Percentiles rank a stretch among this genome's conserved stretches.
These are phyloP conservation scores for Phalacrocorax pelagicus DNA, from an alignment of 2,113 vertebrate genomes.

Conservation along the genomic window DNA sequence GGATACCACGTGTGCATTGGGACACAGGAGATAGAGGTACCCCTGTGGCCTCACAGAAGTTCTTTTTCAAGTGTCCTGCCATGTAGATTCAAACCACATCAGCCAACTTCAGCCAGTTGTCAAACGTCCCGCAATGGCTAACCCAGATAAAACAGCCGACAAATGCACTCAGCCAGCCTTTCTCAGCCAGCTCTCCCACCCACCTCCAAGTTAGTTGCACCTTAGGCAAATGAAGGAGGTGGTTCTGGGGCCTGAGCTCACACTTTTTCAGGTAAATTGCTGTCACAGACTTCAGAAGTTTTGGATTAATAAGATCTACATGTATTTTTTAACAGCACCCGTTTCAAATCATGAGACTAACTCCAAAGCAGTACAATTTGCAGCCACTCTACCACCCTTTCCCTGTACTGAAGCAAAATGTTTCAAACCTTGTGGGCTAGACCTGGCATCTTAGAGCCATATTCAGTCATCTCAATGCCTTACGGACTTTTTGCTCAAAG, in stretches of 20 bases:
- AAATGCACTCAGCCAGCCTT: background rate
- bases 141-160: background rate
- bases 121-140: background rate
- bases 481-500: background rate
- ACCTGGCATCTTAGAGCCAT: background rate
- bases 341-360: background rate
- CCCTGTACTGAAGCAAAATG: background rate
- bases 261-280: background rate
- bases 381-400: background rate
- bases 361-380: background rate
- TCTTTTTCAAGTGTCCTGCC: background rate
- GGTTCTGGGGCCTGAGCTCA: background rate
- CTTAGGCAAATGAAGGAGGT: background rate
- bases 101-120: background rate
- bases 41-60: background rate
- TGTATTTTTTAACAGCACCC: background rate
- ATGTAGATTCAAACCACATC: background rate
- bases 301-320: background rate
- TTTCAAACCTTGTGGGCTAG: background rate
- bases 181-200: background rate
- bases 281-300: background rate
- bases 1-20: background rate
- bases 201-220: background rate
- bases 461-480: background rate
- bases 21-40: background rate